Conservation (phyloP, 2,888 invertebrate genomes). For the Leptopilina drosophilae region DNA sequence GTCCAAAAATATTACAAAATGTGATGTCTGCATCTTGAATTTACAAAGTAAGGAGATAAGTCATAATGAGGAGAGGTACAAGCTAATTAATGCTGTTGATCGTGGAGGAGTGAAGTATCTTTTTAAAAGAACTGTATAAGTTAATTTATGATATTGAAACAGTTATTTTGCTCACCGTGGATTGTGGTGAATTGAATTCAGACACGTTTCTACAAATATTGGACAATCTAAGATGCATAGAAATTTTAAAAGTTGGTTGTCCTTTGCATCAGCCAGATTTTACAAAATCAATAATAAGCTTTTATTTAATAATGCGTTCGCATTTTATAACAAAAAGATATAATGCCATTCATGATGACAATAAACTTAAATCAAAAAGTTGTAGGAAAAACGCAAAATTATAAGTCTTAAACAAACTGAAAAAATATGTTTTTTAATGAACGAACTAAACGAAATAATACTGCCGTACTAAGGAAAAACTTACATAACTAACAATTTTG, state of each 20-base stretch:
- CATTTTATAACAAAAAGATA: constrained; percentile 1
- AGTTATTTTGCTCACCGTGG: background rate
- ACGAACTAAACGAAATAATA: too few relatives aligned
- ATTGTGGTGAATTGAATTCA: background rate
- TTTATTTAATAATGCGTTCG: constrained; percentile 12
- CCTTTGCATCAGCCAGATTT: background rate
- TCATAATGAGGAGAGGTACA: too few relatives aligned
- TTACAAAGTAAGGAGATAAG: too few relatives aligned
- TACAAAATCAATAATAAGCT: background rate
- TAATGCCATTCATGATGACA: background rate
- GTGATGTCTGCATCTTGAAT: background rate
- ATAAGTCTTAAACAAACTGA: background rate
- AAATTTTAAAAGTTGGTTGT: constrained; percentile 16
- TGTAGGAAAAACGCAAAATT: background rate
- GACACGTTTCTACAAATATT: background rate
- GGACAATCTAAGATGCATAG: background rate
- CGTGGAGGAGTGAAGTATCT: background rate
- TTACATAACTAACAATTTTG: too few relatives aligned
- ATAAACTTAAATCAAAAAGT: background rate
- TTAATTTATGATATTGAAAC: background rate
- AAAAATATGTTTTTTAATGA: too few relatives aligned
- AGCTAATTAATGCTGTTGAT: background rate
- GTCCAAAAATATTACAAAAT: background rate
- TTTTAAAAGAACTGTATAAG: background rate
- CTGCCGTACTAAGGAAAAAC: too few relatives aligned